Percentiles rank a stretch among this genome's conserved stretches.
Conservation (phyloP, 2,113 vertebrate genomes). For the Sander lucioperca region DNA sequence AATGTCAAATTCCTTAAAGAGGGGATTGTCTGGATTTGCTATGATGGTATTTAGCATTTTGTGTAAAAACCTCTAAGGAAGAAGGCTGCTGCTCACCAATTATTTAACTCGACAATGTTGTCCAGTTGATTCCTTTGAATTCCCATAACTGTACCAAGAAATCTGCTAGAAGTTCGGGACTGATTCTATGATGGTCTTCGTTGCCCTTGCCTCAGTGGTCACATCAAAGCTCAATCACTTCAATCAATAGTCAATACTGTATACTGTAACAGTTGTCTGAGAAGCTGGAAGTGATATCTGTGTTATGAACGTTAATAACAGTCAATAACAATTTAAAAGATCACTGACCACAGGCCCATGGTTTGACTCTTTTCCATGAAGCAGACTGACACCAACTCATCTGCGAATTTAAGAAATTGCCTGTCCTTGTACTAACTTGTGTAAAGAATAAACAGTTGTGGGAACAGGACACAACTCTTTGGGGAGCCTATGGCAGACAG, state of each 20-base stretch:
- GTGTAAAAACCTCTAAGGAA: background rate
- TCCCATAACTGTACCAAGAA: background rate
- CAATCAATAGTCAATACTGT: background rate
- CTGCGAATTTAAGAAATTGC: conserved; percentile 5
- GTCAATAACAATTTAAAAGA: background rate
- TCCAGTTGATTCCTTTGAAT: background rate
- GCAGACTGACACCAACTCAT: conserved; percentile 12
- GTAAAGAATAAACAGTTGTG: conserved; percentile 6
- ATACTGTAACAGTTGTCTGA: background rate
- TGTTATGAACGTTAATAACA: no score
- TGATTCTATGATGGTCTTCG: background rate
- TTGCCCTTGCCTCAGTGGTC: background rate
- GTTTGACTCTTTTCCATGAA: conserved; percentile 10
- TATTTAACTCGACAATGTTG: background rate
- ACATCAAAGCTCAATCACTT: background rate
- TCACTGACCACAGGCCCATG: background rate
- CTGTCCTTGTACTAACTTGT: background rate
- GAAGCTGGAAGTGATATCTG: background rate
- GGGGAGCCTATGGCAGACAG: background rate
- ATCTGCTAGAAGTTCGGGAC: background rate
- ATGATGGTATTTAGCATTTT: background rate
- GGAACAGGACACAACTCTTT: background rate
- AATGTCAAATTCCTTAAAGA: background rate
- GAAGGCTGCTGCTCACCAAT: background rate
- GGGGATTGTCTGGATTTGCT: background rate